phyloP scores from a whole-genome alignment of 2,113 vertebrate species.

The Pteronura brasiliensis region DNA sequence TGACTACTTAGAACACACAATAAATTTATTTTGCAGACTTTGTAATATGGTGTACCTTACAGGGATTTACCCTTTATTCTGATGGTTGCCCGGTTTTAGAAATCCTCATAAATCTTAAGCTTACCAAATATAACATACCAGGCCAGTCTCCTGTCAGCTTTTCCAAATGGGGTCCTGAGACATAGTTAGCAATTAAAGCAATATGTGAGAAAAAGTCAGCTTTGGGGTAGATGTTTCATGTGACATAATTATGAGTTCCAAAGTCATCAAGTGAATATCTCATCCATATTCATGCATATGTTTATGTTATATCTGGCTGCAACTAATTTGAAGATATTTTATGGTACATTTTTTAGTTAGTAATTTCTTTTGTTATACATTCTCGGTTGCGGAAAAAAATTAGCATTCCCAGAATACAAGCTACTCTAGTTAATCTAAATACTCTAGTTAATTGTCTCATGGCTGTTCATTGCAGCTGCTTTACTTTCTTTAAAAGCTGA shows the following conservation, averaged over 20 bases:
- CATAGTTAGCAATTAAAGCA: background rate
- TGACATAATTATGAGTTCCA: background rate
- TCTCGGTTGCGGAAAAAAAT: background rate
- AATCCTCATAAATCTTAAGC: background rate
- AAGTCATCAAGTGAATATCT: background rate
- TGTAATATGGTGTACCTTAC: background rate
- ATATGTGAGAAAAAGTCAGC: background rate
- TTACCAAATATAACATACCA: background rate
- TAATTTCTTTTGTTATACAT: background rate
- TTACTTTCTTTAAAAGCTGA: background rate
- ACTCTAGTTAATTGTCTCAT: background rate
- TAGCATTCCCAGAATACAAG: background rate
- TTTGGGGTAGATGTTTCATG: background rate
- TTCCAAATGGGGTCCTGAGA: background rate
- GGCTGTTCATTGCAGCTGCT: background rate
- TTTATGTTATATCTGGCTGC: background rate
- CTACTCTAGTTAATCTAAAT: background rate
- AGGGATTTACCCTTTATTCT: background rate
- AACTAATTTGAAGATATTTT: conserved; percentile 6
- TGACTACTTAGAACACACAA: background rate
- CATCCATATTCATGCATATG: background rate
- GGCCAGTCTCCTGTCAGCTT: background rate
- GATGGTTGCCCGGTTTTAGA: background rate
- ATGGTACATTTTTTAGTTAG: background rate
- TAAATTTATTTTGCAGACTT: background rate